Base-by-base conservation (phyloP, 1,140 invertebrate species). In the Brachionus calyciflorus region DNA sequence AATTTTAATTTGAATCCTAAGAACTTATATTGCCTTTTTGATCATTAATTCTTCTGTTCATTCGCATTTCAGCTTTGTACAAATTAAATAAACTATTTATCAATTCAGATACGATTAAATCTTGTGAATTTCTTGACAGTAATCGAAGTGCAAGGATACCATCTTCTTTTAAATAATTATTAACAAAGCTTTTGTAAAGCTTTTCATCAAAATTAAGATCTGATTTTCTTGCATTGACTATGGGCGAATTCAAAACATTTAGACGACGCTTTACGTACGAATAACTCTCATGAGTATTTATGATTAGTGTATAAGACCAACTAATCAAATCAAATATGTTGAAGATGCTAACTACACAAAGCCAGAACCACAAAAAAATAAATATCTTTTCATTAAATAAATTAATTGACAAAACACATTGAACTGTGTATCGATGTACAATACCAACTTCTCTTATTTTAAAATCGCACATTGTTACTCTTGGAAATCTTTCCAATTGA, bases 401-500 rank as follows among this genome's bases (percentile, higher is more conserved):
- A 76, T 80, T 80, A 24, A 65, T 60, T 28, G 33, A 37, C 12
- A 65, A 24, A n/a, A 77, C 55, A 65, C 69, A 78, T 49, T 65
- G 76, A 2, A 65, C 60, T 7, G 78, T 76, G 17, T 60, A 60
- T 44, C 30, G 14, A 33, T 83, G 82, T 7, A 79, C 48, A 78
- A 83, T 84, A 2, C 81, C 83, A n/a, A 86, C 80, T 78, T 85
- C 84, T 41, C 85, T 81, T 28, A 87, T 84, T 65, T 87, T 81
- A 80, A 87, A 87, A 77, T 87, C 86, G 69, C 86, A 87, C 55
- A 86, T 79, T 0, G 86, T 87, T n/a, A 87, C 82, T 12, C 85
- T 79, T 12, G 86, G 86, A 79, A 86, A 86, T 79, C 80, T 83
- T 77, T 79, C 84, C 77, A 81, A 76, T 80, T 81, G 63, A 26